Evolutionary conservation across 2,888 invertebrate genomes (phyloP).

Genomic region (Ceraclea dissimilis): DNA sequence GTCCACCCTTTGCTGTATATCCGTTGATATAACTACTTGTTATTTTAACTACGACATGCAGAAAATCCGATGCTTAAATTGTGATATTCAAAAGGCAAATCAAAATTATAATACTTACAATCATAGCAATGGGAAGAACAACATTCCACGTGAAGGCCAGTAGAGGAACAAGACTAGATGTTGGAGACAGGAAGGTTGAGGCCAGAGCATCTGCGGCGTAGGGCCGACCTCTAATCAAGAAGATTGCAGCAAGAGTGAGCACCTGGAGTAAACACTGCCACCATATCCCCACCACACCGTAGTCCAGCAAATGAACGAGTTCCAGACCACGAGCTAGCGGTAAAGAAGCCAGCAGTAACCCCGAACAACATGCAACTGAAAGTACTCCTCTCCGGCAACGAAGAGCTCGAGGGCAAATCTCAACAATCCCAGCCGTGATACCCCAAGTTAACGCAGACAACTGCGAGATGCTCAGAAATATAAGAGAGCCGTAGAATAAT

Average conservation of each 20-base stretch:
- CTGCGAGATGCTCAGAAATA: constrained; percentile 81
- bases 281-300: constrained; percentile 78
- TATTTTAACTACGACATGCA: too few relatives aligned
- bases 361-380: neutral
- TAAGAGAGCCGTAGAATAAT: constrained; percentile 75
- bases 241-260: constrained; percentile 71
- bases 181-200: constrained; percentile 50
- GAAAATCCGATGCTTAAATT: too few relatives aligned
- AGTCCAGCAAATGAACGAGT: constrained; percentile 79
- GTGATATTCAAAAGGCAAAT: too few relatives aligned
- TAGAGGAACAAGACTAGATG: constrained; percentile 55
- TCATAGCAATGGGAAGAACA: constrained; percentile 70
- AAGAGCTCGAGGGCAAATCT: neutral
- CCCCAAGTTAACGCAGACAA: constrained; percentile 62
- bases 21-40: too few relatives aligned
- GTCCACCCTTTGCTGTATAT: too few relatives aligned
- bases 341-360: constrained; percentile 1
- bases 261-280: constrained; percentile 76
- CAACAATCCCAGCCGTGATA: neutral
- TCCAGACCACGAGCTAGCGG: constrained; percentile 51
- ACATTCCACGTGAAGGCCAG: constrained; percentile 85
- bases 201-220: constrained; percentile 73
- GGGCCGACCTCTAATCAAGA: constrained; percentile 78
- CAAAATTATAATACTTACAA: constrained; percentile 60
- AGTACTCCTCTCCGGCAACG: neutral